Evolutionary conservation across 2,888 invertebrate genomes (phyloP), one percentile per base, ranked within the genome.

Genomic region (Drosophila leonis): DNA sequence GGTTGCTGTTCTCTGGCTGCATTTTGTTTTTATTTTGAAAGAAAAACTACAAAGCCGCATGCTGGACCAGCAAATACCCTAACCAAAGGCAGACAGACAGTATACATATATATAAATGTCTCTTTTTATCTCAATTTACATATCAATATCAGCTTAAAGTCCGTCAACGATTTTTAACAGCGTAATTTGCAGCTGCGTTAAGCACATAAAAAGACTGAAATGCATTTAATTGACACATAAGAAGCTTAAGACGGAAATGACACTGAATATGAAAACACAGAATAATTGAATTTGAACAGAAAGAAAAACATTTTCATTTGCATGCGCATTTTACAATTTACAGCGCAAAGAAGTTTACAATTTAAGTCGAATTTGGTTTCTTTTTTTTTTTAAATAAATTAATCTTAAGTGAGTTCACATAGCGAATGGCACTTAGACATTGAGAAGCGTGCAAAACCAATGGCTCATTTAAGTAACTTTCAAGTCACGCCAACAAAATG

Each of bases 1-100:
- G 82, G 80, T 73, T 64, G 66, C 49, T 67, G 72, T 39, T 70
- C 54, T 80, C 80, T 39, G 82, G 78, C 75, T 70, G 72, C 10
- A 37, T 78, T 73, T 66, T 65, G 63, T 65, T 84, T 31, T 72
- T 65, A 18, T 31, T 56, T 48, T 52, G 44, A 20, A 39, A 42
- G 6, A 15, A 33, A 33, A 24, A 33, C 49, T 10, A 6, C 24
- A 51, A 10, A 1, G 0, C 24, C 5, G 15, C 13, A 1, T 15
- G 7, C 2, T 18, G 18, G 39, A 55, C 39, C 4, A 13, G 27
- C 29, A 24, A 18, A 39, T 39, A 13, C 54, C 54, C 54, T 55
- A 7, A 7, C 12, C 12, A 33, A 20, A 15, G 7, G 10, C 29
- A 48, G 0, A 6, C 18, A 48, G 6, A 6, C 6, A 35, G 8